These are phyloP conservation scores for Plemyria rubiginata DNA, from an alignment of 2,888 invertebrate species.

Conservation along the genomic window DNA sequence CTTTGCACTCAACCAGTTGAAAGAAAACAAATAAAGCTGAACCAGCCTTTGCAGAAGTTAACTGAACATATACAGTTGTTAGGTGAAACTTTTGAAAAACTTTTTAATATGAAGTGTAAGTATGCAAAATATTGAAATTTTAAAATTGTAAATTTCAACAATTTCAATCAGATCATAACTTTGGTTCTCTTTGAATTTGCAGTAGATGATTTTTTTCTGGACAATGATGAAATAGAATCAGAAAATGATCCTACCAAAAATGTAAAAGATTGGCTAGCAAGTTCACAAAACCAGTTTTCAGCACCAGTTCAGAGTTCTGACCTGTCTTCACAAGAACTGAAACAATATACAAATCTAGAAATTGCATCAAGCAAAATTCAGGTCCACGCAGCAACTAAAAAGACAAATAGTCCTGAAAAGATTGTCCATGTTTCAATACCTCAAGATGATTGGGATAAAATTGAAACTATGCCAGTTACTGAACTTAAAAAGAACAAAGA, in stretches of 20 bases:
- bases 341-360: slow-evolving; percentile 46
- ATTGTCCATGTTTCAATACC: slow-evolving; percentile 52
- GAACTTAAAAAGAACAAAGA: slow-evolving; percentile 56
- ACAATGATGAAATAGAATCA: slow-evolving; percentile 48
- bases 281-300: slow-evolving; percentile 75
- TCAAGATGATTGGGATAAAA: slow-evolving; percentile 78
- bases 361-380: slow-evolving; percentile 59
- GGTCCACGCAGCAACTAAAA: slow-evolving; percentile 58
- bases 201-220: slow-evolving; percentile 65
- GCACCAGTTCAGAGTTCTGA: slow-evolving; percentile 58
- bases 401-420: slow-evolving; percentile 50
- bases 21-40: slow-evolving; percentile 57
- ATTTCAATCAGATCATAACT: neutral
- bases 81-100: slow-evolving; percentile 60
- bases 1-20: slow-evolving; percentile 57
- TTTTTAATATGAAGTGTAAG: slow-evolving; percentile 69
- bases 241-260: slow-evolving; percentile 62
- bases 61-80: slow-evolving; percentile 60
- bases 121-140: too few relatives aligned
- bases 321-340: slow-evolving; percentile 53
- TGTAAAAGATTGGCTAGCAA: slow-evolving; percentile 73
- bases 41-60: slow-evolving; percentile 57
- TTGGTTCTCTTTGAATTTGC: slow-evolving; percentile 42
- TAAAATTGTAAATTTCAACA: neutral
- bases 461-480: slow-evolving; percentile 65